Evolutionary conservation across 2,888 invertebrate genomes (phyloP).

Genomic region (Physocephala rufipes): DNA sequence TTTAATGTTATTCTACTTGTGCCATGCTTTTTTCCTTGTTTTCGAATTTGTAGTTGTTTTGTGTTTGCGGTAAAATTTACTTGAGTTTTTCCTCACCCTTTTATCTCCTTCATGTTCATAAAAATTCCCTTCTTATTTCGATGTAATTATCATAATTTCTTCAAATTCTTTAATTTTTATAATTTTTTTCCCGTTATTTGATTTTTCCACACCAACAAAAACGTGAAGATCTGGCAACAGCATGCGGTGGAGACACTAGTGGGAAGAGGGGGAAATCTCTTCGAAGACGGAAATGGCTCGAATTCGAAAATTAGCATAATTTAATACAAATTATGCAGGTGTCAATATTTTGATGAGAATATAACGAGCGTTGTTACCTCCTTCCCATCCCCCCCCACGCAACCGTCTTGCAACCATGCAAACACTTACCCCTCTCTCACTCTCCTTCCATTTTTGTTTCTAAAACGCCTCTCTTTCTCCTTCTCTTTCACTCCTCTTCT

Average conservation of each 20-base stretch:
- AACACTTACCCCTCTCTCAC: background rate
- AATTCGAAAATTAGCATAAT: background rate
- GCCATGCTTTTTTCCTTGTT: conserved; percentile 23
- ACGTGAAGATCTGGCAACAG: background rate
- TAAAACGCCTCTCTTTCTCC: background rate
- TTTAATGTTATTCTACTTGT: background rate
- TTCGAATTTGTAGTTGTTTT: conserved; percentile 7
- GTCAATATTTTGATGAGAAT: too few species aligned
- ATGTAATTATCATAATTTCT: background rate
- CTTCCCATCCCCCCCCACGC: too few species aligned
- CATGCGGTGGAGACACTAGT: background rate
- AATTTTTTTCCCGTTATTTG: background rate
- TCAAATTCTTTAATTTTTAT: background rate
- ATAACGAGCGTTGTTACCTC: too few species aligned
- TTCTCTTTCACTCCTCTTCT: too few species aligned
- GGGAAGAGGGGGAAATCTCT: background rate
- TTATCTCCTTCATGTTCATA: background rate
- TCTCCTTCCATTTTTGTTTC: background rate
- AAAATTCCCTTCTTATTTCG: background rate
- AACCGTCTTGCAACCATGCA: background rate
- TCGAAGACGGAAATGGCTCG: background rate
- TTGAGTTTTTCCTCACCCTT: conserved; percentile 29
- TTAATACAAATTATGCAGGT: too few species aligned
- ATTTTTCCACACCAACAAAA: background rate
- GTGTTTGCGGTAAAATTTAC: conserved; percentile 20